Percentiles rank a stretch among this genome's conserved stretches.
Conservation (phyloP, 2,797 vertebrate species). For the Acanthiza pusilla region DNA sequence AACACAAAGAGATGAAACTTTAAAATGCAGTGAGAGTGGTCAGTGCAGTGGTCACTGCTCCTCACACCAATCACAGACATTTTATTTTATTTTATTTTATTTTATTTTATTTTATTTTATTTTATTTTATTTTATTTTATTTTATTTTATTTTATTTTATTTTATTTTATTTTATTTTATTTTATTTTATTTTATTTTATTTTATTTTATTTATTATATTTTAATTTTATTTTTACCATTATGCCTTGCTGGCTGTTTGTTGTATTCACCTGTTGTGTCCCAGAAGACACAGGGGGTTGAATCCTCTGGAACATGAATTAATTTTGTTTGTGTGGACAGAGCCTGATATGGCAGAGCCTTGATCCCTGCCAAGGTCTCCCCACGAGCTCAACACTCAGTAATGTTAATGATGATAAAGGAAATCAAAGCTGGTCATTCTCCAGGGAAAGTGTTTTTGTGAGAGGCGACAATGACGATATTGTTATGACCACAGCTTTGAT, state of each 20-base stretch:
- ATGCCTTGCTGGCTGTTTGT: neutral
- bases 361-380: neutral
- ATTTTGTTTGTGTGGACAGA: neutral
- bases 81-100: no score
- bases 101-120: no score
- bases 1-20: neutral
- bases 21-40: neutral
- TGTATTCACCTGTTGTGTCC: neutral
- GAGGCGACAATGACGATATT: neutral
- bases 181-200: no score
- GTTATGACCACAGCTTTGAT: neutral
- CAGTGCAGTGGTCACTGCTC: neutral
- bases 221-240: no score
- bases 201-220: no score
- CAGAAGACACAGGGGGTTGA: neutral
- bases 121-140: no score
- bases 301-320: neutral
- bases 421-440: neutral
- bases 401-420: neutral
- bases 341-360: neutral
- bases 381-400: rapidly evolving
- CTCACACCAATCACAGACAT: neutral
- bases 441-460: neutral
- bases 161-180: no score
- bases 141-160: no score